Percentiles rank a stretch among this genome's conserved stretches.
These are phyloP conservation scores for Drosophila tani DNA, from an alignment of 1,140 invertebrate species.

Conservation along the genomic window DNA sequence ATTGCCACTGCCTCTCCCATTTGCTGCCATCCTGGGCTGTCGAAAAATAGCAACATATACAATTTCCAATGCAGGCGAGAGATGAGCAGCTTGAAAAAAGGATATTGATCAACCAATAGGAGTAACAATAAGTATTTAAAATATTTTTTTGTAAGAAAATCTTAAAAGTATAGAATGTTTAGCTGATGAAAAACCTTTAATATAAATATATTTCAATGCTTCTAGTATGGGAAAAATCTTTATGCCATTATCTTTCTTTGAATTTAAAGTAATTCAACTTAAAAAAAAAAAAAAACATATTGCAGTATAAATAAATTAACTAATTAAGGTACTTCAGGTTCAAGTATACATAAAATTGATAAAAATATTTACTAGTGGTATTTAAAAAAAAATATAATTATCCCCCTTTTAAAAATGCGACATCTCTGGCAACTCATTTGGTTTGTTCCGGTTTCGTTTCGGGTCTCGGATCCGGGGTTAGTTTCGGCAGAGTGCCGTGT, in stretches of 20 bases:
- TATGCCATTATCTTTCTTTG: no score
- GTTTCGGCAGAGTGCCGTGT: conserved; percentile 31
- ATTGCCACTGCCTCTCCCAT: neutral
- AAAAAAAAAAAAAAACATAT: no score
- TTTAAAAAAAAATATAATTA: neutral
- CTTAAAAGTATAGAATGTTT: no score
- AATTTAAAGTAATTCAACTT: no score
- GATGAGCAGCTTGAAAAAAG: conserved; percentile 26
- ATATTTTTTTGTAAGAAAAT: no score
- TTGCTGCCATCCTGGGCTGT: conserved; percentile 5
- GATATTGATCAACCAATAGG: neutral
- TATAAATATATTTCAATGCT: neutral
- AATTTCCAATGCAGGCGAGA: conserved; percentile 39
- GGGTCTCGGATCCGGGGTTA: conserved; percentile 15
- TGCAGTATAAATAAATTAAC: neutral
- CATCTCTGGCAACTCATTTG: conserved; percentile 45
- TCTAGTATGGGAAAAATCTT: no score
- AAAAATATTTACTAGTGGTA: neutral
- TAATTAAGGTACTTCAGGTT: neutral
- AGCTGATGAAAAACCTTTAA: neutral
- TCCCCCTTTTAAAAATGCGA: neutral
- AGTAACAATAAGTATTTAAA: no score
- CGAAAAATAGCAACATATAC: conserved; percentile 56
- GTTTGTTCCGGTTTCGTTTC: conserved; percentile 29
- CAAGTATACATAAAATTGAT: neutral